Percentiles rank a stretch among this genome's conserved stretches.
These are phyloP conservation scores for Chloroceryle amazona DNA, from an alignment of 2,797 vertebrate species.

Conservation along the genomic window DNA sequence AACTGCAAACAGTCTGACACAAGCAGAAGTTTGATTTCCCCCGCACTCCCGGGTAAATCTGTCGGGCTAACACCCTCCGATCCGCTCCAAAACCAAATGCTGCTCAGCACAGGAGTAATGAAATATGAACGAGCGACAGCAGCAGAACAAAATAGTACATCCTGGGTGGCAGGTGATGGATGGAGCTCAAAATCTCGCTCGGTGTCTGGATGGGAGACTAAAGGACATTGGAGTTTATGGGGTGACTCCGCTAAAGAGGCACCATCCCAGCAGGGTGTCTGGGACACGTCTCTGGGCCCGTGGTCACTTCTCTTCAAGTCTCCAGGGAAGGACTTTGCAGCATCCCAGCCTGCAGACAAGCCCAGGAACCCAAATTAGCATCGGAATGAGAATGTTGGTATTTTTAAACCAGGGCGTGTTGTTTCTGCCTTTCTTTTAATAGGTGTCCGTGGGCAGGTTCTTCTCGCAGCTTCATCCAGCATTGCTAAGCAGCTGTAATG, in stretches of 20 bases:
- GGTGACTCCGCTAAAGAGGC: background rate
- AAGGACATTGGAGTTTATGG: background rate
- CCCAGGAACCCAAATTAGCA: background rate
- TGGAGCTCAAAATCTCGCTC: background rate
- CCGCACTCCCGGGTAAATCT: background rate
- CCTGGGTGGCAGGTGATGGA: background rate
- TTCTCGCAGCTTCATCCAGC: background rate
- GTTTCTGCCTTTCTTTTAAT: background rate
- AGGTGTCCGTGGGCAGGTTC: conserved; percentile 45
- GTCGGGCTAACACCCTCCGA: background rate
- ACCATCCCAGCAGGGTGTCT: background rate
- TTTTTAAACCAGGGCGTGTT: conserved; percentile 24
- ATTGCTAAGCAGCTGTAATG: background rate
- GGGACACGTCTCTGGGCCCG: background rate
- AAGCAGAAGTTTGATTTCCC: background rate
- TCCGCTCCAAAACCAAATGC: background rate
- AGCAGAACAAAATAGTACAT: accelerated
- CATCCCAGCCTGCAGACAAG: background rate
- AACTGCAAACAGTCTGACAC: conserved; percentile 36
- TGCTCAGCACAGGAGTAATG: accelerated
- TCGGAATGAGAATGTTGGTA: background rate
- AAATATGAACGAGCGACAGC: accelerated
- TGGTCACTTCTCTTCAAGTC: background rate
- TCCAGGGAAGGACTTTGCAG: background rate
- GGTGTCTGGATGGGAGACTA: background rate